Conservation (phyloP, 2,797 vertebrate genomes). For the Cygnus olor region DNA sequence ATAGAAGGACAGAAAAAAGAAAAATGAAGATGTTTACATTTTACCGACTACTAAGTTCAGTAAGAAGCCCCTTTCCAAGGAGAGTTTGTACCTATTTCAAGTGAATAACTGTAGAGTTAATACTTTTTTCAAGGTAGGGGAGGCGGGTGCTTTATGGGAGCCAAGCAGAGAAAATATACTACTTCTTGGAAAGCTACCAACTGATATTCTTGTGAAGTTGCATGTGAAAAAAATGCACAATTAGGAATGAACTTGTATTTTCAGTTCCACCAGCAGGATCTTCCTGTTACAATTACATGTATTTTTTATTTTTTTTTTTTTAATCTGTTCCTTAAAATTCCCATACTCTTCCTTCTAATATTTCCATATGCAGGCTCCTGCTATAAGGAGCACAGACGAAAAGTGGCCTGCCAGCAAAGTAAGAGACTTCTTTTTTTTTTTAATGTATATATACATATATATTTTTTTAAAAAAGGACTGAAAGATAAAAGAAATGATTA, state of each 20-base stretch:
- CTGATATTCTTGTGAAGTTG: neutral
- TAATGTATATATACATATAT: too few relatives aligned
- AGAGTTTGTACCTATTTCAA: neutral
- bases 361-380: neutral
- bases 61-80: neutral
- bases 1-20: neutral
- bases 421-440: fast-evolving
- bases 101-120: neutral
- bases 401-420: neutral
- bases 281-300: neutral
- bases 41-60: neutral
- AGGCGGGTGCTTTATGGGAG: neutral
- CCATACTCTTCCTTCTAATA: neutral
- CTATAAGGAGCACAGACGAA: neutral
- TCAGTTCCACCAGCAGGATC: neutral
- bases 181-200: neutral
- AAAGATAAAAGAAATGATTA: neutral
- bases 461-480: neutral
- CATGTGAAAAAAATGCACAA: neutral
- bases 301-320: neutral
- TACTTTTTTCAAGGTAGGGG: neutral
- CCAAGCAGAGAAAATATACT: neutral
- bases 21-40: neutral
- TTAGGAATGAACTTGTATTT: neutral
- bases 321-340: neutral